These are phyloP conservation scores for Danio rerio DNA, from an alignment of 2,113 vertebrate genomes.

Conservation along the genomic window DNA sequence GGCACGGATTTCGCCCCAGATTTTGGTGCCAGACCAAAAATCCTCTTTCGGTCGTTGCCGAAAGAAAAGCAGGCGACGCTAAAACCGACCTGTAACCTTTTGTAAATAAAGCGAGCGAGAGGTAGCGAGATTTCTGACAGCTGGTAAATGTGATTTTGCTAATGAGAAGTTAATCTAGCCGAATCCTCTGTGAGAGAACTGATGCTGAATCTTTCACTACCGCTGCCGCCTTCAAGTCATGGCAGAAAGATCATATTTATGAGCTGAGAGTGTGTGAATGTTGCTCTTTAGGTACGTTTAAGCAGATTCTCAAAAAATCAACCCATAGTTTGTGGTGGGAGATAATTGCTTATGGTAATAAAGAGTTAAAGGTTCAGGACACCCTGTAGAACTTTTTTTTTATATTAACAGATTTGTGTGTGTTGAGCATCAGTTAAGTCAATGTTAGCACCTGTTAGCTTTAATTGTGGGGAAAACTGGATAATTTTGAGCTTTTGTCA, in stretches of 20 bases:
- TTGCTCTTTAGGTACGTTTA: neutral
- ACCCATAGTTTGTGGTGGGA: neutral
- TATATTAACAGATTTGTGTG: no score
- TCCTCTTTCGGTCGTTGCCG: slow-evolving; percentile 32
- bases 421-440: no score
- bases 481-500: no score
- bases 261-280: neutral
- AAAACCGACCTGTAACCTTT: slow-evolving; percentile 27
- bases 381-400: no score
- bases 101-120: neutral
- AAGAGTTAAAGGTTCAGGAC: no score
- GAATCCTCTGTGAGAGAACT: slow-evolving; percentile 15
- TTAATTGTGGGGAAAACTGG: no score
- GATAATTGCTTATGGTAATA: no score
- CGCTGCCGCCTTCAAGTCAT: neutral
- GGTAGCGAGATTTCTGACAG: neutral
- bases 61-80: neutral
- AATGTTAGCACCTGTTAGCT: no score
- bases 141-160: slow-evolving; percentile 30
- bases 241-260: neutral
- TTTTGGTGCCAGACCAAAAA: slow-evolving; percentile 39
- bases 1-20: slow-evolving; percentile 34
- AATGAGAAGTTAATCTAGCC: slow-evolving; percentile 18
- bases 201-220: neutral
- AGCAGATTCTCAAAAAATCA: neutral